phyloP scores from a whole-genome alignment of 2,113 vertebrate species.

The Eolophus roseicapilla region DNA sequence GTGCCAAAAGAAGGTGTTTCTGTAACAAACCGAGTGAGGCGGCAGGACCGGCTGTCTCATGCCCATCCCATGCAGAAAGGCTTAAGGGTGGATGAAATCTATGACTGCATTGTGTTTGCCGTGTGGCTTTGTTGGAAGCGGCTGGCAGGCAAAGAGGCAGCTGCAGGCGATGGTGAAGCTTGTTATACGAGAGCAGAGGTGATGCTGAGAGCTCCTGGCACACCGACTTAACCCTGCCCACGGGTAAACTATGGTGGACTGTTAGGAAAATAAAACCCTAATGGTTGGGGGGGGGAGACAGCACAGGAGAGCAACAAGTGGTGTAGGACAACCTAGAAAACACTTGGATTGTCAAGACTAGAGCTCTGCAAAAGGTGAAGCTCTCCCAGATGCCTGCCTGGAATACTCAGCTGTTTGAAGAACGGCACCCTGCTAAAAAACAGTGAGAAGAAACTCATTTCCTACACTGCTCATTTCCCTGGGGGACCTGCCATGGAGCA shows the following conservation, averaged over 20 bases:
- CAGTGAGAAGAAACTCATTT: not conserved
- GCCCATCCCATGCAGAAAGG: fast-evolving
- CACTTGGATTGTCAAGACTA: not conserved
- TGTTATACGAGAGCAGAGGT: not conserved
- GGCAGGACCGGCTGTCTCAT: not conserved
- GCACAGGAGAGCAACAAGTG: not conserved
- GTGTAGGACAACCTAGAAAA: not conserved
- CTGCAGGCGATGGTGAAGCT: not conserved
- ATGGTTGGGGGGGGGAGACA: not conserved
- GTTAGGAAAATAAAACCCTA: not conserved
- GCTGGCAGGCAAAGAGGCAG: not conserved
- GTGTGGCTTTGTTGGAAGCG: not conserved
- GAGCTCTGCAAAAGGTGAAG: not conserved
- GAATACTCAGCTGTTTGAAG: not conserved
- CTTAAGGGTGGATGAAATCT: not conserved
- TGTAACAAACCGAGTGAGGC: not conserved
- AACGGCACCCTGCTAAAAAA: not conserved
- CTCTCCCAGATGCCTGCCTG: not conserved
- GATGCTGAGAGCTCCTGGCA: not conserved
- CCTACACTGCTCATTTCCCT: not conserved
- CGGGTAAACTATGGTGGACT: fast-evolving
- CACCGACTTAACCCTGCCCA: fast-evolving
- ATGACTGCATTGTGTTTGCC: not conserved
- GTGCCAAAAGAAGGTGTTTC: not conserved
- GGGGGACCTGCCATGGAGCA: fast-evolving